A percentile compares a stretch with the other conserved stretches of the same genome.
Evolutionary conservation across 2,888 invertebrate genomes (phyloP).

Genomic region (Tachina fera): DNA sequence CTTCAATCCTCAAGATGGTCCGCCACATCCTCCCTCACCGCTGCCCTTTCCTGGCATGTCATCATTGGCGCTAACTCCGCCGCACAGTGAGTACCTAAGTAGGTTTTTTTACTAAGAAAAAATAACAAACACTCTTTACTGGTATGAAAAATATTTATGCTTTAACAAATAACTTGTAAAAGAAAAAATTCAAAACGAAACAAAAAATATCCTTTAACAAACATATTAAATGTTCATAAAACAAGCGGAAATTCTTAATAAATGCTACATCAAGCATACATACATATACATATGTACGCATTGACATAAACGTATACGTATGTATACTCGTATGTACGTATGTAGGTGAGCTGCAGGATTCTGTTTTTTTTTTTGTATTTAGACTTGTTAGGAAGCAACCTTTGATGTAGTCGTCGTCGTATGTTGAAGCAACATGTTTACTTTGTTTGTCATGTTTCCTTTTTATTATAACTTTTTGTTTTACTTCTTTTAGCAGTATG

Average conservation of each 20-base stretch:
- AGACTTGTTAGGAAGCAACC: conserved; percentile 31
- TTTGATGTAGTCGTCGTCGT: conserved; percentile 51
- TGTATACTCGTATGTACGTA: conserved; percentile 62
- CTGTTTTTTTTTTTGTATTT: neutral
- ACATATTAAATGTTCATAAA: conserved; percentile 69
- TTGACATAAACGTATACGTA: conserved; percentile 65
- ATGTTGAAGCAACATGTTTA: conserved; percentile 72
- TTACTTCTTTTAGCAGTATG: conserved; percentile 54
- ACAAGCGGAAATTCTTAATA: conserved; percentile 77
- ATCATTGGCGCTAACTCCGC: conserved; percentile 90
- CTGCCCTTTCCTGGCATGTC: conserved; percentile 90
- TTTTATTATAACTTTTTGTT: conserved; percentile 38
- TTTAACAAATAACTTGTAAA: conserved; percentile 20
- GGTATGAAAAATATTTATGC: conserved; percentile 24
- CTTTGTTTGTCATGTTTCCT: conserved; percentile 70
- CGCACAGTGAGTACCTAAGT: conserved; percentile 87
- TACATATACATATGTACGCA: conserved; percentile 25
- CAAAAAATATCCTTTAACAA: conserved; percentile 51
- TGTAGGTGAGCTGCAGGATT: conserved; percentile 17
- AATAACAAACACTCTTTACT: conserved; percentile 57
- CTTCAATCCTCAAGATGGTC: conserved; percentile 83
- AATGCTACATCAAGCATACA: conserved; percentile 52
- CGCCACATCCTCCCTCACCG: conserved; percentile 85
- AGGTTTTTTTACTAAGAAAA: conserved; percentile 52
- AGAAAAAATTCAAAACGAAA: neutral